Evolutionary conservation across 2,797 vertebrate species (phyloP).

Genomic region (Adrianichthys oophorus): DNA sequence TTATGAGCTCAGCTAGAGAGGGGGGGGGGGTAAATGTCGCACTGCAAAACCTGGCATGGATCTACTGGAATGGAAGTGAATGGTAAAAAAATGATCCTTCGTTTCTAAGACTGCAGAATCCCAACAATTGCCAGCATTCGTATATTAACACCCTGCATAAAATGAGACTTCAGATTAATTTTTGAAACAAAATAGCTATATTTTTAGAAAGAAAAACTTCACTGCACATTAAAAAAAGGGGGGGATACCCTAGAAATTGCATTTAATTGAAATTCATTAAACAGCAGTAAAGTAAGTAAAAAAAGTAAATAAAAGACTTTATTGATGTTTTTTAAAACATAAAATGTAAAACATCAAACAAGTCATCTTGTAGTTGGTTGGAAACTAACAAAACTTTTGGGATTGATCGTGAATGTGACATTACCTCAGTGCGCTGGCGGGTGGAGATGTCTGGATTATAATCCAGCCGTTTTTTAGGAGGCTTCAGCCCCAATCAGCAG

Average conservation of each 20-base stretch:
- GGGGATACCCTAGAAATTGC: too few relatives aligned
- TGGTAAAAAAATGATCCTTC: conserved; percentile 11
- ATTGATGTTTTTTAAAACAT: background rate
- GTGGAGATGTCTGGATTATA: conserved; percentile 96
- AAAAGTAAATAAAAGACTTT: background rate
- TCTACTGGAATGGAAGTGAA: conserved; percentile 51
- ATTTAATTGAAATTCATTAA: too few relatives aligned
- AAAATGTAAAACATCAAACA: background rate
- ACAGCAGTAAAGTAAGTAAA: too few relatives aligned
- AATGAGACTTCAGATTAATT: too few relatives aligned
- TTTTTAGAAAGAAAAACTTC: too few relatives aligned
- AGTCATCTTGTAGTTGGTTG: conserved; percentile 25
- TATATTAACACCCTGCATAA: background rate
- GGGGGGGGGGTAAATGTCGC: conserved; percentile 49
- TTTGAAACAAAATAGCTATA: too few relatives aligned
- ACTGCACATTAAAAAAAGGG: too few relatives aligned
- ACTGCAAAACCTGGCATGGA: conserved; percentile 70
- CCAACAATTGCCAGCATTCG: background rate
- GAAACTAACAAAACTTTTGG: conserved; percentile 27
- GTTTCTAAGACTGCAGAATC: background rate
- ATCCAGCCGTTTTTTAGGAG: conserved; percentile 99
- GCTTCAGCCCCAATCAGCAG: conserved; percentile 84
- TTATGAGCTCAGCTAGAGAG: conserved; percentile 28
- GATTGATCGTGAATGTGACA: conserved; percentile 70
- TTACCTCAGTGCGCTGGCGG: conserved; percentile 93